Evolutionary conservation across 2,888 invertebrate genomes (phyloP).

Genomic region (Helleia helle): DNA sequence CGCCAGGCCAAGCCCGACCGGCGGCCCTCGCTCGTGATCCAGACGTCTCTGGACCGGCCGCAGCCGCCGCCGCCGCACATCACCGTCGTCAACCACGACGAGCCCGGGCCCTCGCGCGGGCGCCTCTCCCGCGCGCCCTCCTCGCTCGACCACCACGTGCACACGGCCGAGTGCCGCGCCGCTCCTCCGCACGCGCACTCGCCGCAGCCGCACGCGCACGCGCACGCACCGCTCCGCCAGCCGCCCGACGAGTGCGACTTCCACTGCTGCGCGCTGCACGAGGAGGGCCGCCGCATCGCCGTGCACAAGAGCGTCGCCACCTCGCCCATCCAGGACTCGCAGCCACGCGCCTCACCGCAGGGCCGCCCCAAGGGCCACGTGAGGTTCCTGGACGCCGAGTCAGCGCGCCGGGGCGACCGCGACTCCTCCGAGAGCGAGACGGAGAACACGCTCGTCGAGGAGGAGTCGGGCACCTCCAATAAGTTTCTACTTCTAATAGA

Average conservation of each 20-base stretch:
- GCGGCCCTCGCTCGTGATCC: conserved; percentile 82
- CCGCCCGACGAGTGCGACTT: conserved; percentile 92
- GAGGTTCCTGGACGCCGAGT: conserved; percentile 87
- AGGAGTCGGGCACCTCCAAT: conserved; percentile 90
- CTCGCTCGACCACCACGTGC: conserved; percentile 74
- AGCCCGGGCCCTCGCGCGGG: conserved; percentile 84
- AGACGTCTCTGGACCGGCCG: conserved; percentile 82
- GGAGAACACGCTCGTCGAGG: conserved; percentile 94
- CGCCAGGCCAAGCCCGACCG: conserved; percentile 68
- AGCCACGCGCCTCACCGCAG: conserved; percentile 79
- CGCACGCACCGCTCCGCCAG: conserved; percentile 79
- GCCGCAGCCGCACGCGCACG: conserved; percentile 79
- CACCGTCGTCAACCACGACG: conserved; percentile 95
- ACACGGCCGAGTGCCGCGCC: conserved; percentile 85
- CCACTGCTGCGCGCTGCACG: conserved; percentile 95
- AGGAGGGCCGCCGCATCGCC: conserved; percentile 92
- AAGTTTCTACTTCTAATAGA: conserved; percentile 95
- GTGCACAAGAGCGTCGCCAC: conserved; percentile 95
- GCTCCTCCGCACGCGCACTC: conserved; percentile 78
- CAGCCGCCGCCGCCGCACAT: conserved; percentile 86
- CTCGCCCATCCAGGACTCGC: conserved; percentile 90
- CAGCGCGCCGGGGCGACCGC: conserved; percentile 76
- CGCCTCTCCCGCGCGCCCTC: conserved; percentile 82
- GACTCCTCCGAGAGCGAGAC: conserved; percentile 95
- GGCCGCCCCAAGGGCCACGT: conserved; percentile 85